These are phyloP conservation scores for Actinia tenebrosa DNA, from an alignment of 64 coral and sea anemone species.

Conservation along the genomic window DNA sequence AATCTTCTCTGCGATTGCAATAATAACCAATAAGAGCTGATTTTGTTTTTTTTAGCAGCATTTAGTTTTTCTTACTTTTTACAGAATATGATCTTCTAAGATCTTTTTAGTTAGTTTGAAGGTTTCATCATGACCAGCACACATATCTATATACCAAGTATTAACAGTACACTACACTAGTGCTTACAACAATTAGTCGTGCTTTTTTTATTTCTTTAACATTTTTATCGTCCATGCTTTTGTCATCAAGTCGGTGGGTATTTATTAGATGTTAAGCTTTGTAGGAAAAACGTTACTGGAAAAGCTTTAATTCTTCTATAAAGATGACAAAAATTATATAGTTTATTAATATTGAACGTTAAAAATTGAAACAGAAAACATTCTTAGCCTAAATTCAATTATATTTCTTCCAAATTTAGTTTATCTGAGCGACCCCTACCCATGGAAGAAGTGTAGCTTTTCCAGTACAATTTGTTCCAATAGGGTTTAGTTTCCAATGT, in stretches of 20 bases:
- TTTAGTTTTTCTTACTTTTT: background rate
- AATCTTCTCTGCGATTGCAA: background rate
- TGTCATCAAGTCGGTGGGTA: background rate
- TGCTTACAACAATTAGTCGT: background rate
- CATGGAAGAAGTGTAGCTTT: background rate
- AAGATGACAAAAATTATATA: background rate
- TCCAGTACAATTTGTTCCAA: background rate
- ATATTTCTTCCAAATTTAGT: too few species aligned
- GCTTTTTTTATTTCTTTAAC: background rate
- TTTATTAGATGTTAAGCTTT: background rate
- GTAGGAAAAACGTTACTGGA: background rate
- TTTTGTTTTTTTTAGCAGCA: background rate
- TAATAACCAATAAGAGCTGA: background rate
- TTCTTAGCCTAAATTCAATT: too few species aligned
- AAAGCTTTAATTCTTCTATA: background rate
- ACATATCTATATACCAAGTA: conserved; percentile 21
- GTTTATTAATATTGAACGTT: background rate
- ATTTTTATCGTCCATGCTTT: conserved; percentile 13
- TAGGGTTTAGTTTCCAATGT: background rate
- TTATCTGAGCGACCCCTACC: background rate
- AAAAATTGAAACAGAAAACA: background rate
- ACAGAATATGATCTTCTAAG: background rate
- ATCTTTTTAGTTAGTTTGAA: background rate
- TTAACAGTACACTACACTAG: conserved; percentile 25
- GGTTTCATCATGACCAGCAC: background rate